A percentile compares a stretch with the other conserved stretches of the same genome.
Conservation (phyloP, 1,140 invertebrate genomes). For the Eubasilissa regina region DNA sequence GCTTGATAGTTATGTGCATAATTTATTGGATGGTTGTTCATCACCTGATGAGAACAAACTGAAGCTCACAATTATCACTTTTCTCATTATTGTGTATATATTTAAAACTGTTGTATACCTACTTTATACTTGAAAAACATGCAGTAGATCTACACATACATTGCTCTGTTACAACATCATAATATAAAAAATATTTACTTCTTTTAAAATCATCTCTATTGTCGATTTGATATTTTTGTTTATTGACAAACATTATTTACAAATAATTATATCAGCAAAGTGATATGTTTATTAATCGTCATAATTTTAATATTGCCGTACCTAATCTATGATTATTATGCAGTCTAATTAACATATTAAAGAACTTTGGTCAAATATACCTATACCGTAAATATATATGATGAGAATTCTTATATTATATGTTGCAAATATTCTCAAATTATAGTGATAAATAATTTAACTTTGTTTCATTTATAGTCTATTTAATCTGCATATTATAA, state of each 20-base stretch:
- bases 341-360: conserved; percentile 57
- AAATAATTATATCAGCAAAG: conserved; percentile 27
- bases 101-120: conserved; percentile 22
- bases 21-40: conserved; percentile 39
- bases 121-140: conserved; percentile 23
- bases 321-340: conserved; percentile 42
- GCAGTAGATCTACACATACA: background rate
- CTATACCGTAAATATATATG: conserved; percentile 46
- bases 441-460: conserved; percentile 22
- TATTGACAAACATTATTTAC: conserved; percentile 41
- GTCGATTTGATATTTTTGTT: conserved; percentile 36
- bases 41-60: conserved; percentile 14
- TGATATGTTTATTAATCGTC: conserved; percentile 49
- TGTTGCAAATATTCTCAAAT: conserved; percentile 30
- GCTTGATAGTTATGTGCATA: conserved; percentile 3
- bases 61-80: conserved; percentile 35
- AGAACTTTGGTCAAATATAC: conserved; percentile 58
- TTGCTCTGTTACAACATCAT: conserved; percentile 15
- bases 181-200: conserved; percentile 36
- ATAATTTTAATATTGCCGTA: conserved; percentile 50
- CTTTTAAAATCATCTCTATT: conserved; percentile 35
- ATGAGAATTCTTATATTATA: conserved; percentile 42
- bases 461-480: conserved; percentile 31
- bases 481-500: conserved; percentile 8
- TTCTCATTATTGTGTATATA: background rate